Base-by-base conservation (phyloP, 2,888 invertebrate genomes). In the Troides aeacus region DNA sequence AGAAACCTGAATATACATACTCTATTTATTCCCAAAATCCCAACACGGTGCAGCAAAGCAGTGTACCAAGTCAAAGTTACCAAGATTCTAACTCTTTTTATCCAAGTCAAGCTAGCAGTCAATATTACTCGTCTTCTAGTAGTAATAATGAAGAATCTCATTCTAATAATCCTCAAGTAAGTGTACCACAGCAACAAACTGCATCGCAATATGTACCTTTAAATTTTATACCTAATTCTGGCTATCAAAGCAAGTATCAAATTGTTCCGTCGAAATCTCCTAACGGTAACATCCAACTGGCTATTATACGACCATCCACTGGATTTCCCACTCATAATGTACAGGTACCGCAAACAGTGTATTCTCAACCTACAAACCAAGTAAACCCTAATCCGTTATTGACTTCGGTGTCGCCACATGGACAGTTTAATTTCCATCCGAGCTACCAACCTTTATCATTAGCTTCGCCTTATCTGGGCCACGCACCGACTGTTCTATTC, bases 1-100 rank as follows among this genome's bases (percentile, higher is more conserved):
- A 92, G 76, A 93, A 93, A 66, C 87, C 86, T 30, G 93, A 93
- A n/a, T 89, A 89, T 69, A 87, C 88, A 0, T 93, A 91, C 75
- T 88, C 83, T 71, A 84, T 89, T 73, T 92, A 90, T 72, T 74
- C 85, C 1, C 89, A 89, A 74, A 71, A 76, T 62, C 83, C 85
- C 1, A 82, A 76, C 69, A 74, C 80, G 1, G 53, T 53, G 53
- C 53, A 18, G 18, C 86, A 84, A 62, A 64, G 42, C 36, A 80
- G 73, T 53, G 76, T 79, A 18, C 76, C 81, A 0, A 81, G 75
- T 64, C 76, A 81, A 59, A 76, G 82, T 1, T 90, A 91, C 70
- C 89, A 88, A 72, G 76, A 79, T 1, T 79, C 89, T 1, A 90
- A 83, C 72, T 87, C 90, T 0, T 92, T 91, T 73, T 90, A 92